Base-by-base conservation (phyloP, 1,140 invertebrate species). In the Calosoma granatense region DNA sequence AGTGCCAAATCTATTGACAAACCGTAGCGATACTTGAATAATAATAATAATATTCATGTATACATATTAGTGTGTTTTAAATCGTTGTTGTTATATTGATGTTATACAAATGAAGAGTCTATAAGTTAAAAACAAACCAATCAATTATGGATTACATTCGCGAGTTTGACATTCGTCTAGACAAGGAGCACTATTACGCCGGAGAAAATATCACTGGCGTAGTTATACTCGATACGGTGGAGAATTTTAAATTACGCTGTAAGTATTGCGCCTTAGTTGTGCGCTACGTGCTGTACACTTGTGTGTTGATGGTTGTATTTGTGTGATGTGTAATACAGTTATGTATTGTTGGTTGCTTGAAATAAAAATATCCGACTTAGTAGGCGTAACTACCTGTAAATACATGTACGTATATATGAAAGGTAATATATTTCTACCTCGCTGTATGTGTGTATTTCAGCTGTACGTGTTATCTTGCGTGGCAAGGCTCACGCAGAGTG, bases 71-170 rank as follows among this genome's bases (percentile, higher is more conserved):
- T n/a, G n/a, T n/a, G n/a, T n/a, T n/a, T n/a, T n/a, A n/a, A n/a
- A n/a, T n/a, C n/a, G n/a, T n/a, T n/a, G n/a, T n/a, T n/a, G n/a
- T n/a, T n/a, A n/a, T n/a, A n/a, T n/a, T n/a, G n/a, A n/a, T n/a
- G n/a, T n/a, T n/a, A n/a, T n/a, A n/a, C n/a, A n/a, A n/a, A n/a
- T n/a, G n/a, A n/a, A n/a, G n/a, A n/a, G n/a, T n/a, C n/a, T n/a
- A n/a, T n/a, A n/a, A n/a, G n/a, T n/a, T n/a, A n/a, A n/a, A n/a
- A n/a, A n/a, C n/a, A n/a, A n/a, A n/a, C n/a, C n/a, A n/a, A n/a
- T n/a, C n/a, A n/a, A n/a, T n/a, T n/a, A 88, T 90, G 86, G 87
- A 90, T 76, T 87, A 87, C 74, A 87, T 90, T 56, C 76, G 80
- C 57, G 84, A 86, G 68, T 88, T 89, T 65, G 86, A 90, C 67